These are phyloP conservation scores for Eriosoma lanigerum DNA, from an alignment of 1,140 invertebrate species.

Conservation along the genomic window DNA sequence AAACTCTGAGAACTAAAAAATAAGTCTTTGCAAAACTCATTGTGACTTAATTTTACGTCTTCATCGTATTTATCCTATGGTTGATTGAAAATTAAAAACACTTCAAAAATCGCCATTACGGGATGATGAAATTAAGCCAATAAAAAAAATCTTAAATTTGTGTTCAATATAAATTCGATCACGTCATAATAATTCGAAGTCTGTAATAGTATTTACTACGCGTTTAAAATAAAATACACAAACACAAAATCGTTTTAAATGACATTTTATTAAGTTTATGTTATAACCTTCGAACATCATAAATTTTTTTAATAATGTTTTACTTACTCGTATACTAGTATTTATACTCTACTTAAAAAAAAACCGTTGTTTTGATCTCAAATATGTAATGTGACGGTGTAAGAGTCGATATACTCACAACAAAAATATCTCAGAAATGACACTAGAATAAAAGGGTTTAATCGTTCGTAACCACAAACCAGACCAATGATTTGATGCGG, in stretches of 20 bases:
- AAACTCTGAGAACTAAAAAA: too few relatives aligned
- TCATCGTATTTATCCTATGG: too few relatives aligned
- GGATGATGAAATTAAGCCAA: background rate
- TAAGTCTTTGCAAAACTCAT: too few relatives aligned
- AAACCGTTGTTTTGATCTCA: too few relatives aligned
- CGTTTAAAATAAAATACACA: background rate
- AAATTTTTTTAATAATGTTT: background rate
- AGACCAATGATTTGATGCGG: background rate
- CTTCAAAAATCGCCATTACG: background rate
- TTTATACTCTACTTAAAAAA: too few relatives aligned
- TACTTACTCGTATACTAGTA: too few relatives aligned
- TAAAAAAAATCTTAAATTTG: background rate
- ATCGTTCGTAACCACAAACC: conserved; percentile 2
- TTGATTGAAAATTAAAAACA: background rate
- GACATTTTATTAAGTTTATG: background rate
- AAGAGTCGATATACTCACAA: too few relatives aligned
- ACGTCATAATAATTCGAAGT: background rate
- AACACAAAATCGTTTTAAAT: background rate
- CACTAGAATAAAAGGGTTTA: conserved; percentile 9
- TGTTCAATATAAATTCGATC: background rate
- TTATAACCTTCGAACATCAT: background rate
- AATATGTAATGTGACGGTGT: too few relatives aligned
- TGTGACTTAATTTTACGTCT: too few relatives aligned
- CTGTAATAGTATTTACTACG: too few relatives aligned
- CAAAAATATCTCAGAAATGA: background rate